Evolutionary conservation across 2,888 invertebrate genomes (phyloP).

Genomic region (Philaethria dido): DNA sequence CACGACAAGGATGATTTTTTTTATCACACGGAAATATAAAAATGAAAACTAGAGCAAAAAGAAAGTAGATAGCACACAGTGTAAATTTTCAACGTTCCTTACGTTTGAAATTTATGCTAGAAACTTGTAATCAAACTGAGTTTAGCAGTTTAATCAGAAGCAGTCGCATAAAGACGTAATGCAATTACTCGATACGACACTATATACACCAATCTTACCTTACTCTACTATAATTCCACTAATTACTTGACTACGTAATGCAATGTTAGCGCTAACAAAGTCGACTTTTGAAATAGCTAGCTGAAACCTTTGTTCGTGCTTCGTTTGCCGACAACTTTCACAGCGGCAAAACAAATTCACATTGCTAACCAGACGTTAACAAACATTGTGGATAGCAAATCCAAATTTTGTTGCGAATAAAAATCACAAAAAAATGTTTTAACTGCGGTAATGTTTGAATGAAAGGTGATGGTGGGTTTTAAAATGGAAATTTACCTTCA

Average conservation of each 20-base stretch:
- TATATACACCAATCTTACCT: slow-evolving; percentile 23
- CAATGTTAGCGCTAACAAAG: slow-evolving; percentile 11
- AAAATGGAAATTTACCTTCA: no score
- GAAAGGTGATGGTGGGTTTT: no score
- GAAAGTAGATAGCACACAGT: slow-evolving; percentile 34
- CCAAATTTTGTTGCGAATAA: background rate
- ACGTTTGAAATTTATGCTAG: no score
- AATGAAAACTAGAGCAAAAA: background rate
- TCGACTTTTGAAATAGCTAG: slow-evolving; percentile 9
- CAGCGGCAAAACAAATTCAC: slow-evolving; percentile 7
- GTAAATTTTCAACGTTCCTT: slow-evolving; percentile 54
- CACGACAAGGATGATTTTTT: no score
- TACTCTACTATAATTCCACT: slow-evolving; percentile 18
- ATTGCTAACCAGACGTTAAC: background rate
- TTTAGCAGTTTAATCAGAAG: slow-evolving; percentile 60
- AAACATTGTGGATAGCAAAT: slow-evolving; percentile 1
- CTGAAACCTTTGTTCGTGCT: slow-evolving; percentile 9
- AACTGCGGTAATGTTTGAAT: no score
- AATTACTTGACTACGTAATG: slow-evolving; percentile 24
- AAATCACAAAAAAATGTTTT: background rate
- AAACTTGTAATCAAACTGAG: slow-evolving; percentile 55
- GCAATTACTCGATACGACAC: slow-evolving; percentile 49
- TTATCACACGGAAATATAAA: no score
- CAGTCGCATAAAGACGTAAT: slow-evolving; percentile 41
- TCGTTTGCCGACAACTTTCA: slow-evolving; percentile 16